phyloP scores from a whole-genome alignment of 2,797 vertebrate species.

The Ceryle rudis region DNA sequence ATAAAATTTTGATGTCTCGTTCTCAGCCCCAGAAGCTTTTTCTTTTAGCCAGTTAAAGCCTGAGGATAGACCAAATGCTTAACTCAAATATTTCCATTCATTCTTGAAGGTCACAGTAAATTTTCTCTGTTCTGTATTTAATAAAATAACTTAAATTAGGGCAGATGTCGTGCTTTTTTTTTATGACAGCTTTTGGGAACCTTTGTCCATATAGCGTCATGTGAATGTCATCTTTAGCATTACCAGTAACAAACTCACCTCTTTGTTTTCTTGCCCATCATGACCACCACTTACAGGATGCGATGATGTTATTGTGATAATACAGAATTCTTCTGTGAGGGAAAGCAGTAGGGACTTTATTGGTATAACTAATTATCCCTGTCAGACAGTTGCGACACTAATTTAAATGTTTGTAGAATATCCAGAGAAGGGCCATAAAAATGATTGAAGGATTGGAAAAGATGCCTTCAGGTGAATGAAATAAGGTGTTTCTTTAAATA shows the following conservation, averaged over 20 bases:
- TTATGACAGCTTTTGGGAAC: neutral
- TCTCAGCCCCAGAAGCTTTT: neutral
- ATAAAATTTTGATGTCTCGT: neutral
- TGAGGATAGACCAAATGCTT: neutral
- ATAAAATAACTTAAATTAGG: neutral
- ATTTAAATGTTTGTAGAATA: neutral
- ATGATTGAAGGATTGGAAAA: neutral
- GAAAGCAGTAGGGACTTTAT: neutral
- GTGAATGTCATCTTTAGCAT: neutral
- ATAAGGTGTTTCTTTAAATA: neutral
- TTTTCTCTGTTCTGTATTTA: neutral
- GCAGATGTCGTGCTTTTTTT: neutral
- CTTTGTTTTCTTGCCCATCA: neutral
- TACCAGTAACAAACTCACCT: neutral
- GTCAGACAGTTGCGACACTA: neutral
- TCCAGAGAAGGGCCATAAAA: neutral
- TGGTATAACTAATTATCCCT: neutral
- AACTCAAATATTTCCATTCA: neutral
- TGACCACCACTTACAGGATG: neutral
- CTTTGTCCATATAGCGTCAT: accelerated
- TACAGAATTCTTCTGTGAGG: neutral
- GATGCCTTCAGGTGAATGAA: neutral
- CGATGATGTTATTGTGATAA: neutral
- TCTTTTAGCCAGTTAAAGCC: neutral
- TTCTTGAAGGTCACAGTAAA: neutral